Evolutionary conservation across 2,113 vertebrate species (phyloP), one percentile per base, ranked within the genome.

Genomic region (Thryonomys swinderianus): DNA sequence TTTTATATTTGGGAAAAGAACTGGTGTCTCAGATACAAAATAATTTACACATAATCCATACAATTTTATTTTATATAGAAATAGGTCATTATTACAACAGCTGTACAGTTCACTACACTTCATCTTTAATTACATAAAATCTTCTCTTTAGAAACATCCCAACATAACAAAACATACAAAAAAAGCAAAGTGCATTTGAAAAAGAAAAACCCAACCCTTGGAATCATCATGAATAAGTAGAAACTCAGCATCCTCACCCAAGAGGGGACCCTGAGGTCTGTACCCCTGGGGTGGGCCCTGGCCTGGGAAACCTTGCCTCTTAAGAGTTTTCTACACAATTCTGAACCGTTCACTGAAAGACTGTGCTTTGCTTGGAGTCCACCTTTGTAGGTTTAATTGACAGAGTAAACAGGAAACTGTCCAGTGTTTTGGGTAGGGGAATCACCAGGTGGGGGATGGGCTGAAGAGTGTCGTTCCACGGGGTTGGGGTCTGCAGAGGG

Each of bases 21-120:
- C 97, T 97, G 97, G 98, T 97, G 97, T 98, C 98, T 99, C 98
- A 97, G 97, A 98, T 98, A 98, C 98, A 99, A 98, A 98, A 99
- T 98, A 99, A 98, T 98, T 98, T 98, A 98, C 98, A 99, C 98
- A 97, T 98, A 98, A 98, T 98, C 97, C 98, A 95, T 99, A 99
- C 98, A 98, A 97, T 98, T 98, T 98, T 98, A 98, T 98, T 98
- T 99, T 97, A 98, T 99, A 99, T 98, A 98, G 98, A 99, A 99
- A 99, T 99, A 99, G 98, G 96, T 98, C 96, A 98, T 98, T 99
- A 98, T 98, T 98, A 98, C 98, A 98, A 98, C 98, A 97, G 96
- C 98, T 98, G 98, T 99, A 98, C 98, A 98, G 97, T 98, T 98
- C 98, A 98, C 98, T 98, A 98, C 94, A 87, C 98, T 98, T 97